A percentile compares a stretch with the other conserved stretches of the same genome.
Conservation (phyloP, 2,113 vertebrate species). For the Limnothrissa miodon region DNA sequence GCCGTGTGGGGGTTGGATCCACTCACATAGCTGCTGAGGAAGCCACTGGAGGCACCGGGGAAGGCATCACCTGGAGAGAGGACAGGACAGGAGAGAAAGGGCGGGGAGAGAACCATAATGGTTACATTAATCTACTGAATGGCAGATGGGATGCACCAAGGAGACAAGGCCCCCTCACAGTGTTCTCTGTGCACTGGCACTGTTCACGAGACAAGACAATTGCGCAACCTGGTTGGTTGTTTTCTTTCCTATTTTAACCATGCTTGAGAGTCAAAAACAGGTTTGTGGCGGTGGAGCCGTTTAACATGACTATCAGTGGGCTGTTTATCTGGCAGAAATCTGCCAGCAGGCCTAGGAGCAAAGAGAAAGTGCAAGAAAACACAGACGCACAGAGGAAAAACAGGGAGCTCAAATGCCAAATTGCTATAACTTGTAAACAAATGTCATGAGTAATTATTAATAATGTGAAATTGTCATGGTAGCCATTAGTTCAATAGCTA, state of each 20-base stretch:
- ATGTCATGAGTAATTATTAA: slow-evolving; percentile 47
- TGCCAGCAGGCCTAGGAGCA: neutral
- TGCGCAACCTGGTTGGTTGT: slow-evolving; percentile 30
- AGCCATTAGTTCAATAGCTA: slow-evolving; percentile 39
- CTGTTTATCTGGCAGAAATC: slow-evolving; percentile 24
- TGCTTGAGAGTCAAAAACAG: slow-evolving; percentile 33
- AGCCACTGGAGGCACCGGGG: slow-evolving; percentile 68
- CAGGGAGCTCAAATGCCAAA: slow-evolving; percentile 42
- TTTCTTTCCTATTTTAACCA: slow-evolving; percentile 37
- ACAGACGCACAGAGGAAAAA: slow-evolving; percentile 24
- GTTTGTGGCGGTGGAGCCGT: slow-evolving; percentile 23
- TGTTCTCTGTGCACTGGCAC: slow-evolving; percentile 25
- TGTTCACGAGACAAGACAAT: slow-evolving; percentile 35
- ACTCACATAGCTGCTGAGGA: slow-evolving; percentile 77
- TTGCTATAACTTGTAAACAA: slow-evolving; percentile 48
- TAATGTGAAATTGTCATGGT: slow-evolving; percentile 43
- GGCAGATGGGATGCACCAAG: neutral
- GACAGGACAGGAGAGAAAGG: neutral
- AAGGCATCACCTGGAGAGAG: slow-evolving; percentile 75
- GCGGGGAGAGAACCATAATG: no score
- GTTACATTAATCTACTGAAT: neutral
- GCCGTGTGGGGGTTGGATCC: slow-evolving; percentile 58
- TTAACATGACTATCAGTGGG: slow-evolving; percentile 40
- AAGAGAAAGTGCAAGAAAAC: neutral
- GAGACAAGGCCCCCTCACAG: neutral